Conservation (phyloP, 2,888 invertebrate genomes). For the Cryptus viduatorius region DNA sequence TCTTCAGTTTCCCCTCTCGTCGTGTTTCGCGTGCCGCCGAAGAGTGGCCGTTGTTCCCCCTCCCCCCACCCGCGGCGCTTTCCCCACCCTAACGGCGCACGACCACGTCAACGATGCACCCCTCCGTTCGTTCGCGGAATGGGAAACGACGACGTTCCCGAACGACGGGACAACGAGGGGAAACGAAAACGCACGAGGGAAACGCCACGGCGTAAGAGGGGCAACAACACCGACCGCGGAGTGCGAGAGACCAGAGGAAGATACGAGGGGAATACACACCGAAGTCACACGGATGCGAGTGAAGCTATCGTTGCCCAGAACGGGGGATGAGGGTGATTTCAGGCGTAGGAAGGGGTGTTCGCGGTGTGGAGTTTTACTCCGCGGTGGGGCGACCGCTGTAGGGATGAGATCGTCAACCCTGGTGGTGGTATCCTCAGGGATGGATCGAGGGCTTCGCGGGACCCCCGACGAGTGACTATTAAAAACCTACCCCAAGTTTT, state of each 20-base stretch:
- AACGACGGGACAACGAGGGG: constrained; percentile 40
- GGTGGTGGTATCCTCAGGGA: constrained; percentile 59
- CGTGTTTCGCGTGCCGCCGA: constrained; percentile 39
- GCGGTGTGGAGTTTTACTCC: not conserved
- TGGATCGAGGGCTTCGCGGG: constrained; percentile 19
- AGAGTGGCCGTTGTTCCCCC: constrained; percentile 35
- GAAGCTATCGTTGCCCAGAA: constrained; percentile 13
- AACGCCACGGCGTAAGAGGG: constrained; percentile 7
- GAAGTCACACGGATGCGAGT: constrained; percentile 28
- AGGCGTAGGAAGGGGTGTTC: constrained; percentile 12
- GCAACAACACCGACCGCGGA: constrained; percentile 8
- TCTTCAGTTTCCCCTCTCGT: constrained; percentile 35
- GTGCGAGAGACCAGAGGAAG: constrained; percentile 9
- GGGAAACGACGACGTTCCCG: constrained; percentile 22
- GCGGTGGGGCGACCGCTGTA: constrained; percentile 5
- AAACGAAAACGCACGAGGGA: constrained; percentile 27
- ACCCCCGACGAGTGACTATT: constrained; percentile 35
- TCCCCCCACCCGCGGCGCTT: constrained; percentile 31
- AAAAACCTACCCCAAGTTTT: constrained; percentile 69
- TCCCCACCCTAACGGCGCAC: not conserved
- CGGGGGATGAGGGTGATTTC: constrained; percentile 59
- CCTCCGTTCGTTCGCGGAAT: constrained; percentile 28
- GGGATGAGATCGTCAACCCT: constrained; percentile 52
- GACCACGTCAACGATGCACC: constrained; percentile 39
- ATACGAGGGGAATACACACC: constrained; percentile 8